Base-by-base conservation (phyloP, 2,113 vertebrate species). In the Dicrurus megarhynchus region DNA sequence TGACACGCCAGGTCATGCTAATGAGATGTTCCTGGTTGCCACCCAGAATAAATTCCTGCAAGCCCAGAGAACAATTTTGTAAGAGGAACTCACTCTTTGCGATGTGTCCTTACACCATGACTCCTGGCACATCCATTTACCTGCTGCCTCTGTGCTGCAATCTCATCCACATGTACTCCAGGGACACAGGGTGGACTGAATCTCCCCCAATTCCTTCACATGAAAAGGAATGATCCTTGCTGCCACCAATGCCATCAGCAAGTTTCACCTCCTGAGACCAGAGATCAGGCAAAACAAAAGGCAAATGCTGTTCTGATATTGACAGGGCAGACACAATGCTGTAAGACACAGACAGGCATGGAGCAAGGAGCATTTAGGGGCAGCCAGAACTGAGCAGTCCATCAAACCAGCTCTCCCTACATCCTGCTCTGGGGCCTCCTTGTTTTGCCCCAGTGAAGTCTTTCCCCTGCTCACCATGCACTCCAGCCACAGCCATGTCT, bases 101-200 rank as follows among this genome's bases (percentile, higher is more conserved):
- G 39, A 74, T 1, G 1, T 32, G 11, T 60, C 57, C 30, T 68
- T 37, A 30, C 9, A 26, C 23, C 35, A 27, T 1, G 0, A 50
- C 19, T 91, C 33, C 23, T 10, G 39, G 41, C 1, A 7, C 61
- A 52, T 17, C 30, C 12, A 2, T 50, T 87, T 81, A 84, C 52
- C 32, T 49, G 27, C 33, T 56, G 16, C 23, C 44, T 76, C 33
- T 75, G 30, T 1, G 2, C 30, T 80, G 67, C 1, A 1, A 44
- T 79, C 76, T 41, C 47, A 32, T 19, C 41, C 41, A 47, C 33
- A 16, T 35, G 35, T 44, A 67, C 44, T 32, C 56, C 13, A 17
- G 37, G 32, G 39, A 73, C 41, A 73, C 14, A 70, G 26, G 13
- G 39, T 1, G 12, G 52, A 59, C 65, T 47, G 44, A 92, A 87